A percentile compares a stretch with the other conserved stretches of the same genome.
Conservation (phyloP, 2,113 vertebrate genomes). For the Euleptes europaea region DNA sequence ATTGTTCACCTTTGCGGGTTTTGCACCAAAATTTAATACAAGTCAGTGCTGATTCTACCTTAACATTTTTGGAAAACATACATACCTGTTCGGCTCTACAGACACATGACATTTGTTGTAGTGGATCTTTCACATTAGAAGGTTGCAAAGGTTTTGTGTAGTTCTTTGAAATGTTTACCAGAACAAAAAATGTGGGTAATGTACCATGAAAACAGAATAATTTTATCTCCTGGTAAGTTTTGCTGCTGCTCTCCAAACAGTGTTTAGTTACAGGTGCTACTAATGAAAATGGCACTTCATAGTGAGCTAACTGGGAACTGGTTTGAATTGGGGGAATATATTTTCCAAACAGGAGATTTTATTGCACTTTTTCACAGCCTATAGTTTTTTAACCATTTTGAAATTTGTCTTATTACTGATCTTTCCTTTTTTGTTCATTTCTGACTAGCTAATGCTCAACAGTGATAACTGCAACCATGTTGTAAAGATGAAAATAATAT, state of each 20-base stretch:
- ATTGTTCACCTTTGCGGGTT: slow-evolving; percentile 78
- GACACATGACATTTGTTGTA: slow-evolving; percentile 74
- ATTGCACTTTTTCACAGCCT: slow-evolving; percentile 62
- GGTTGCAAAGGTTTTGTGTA: slow-evolving; percentile 72
- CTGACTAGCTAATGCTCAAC: slow-evolving; percentile 44
- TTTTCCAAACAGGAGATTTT: slow-evolving; percentile 57
- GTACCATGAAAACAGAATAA: slow-evolving; percentile 71
- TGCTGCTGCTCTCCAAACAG: slow-evolving; percentile 68
- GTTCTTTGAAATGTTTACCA: slow-evolving; percentile 74
- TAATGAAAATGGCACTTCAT: slow-evolving; percentile 72
- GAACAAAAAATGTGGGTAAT: slow-evolving; percentile 66
- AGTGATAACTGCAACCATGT: slow-evolving; percentile 47
- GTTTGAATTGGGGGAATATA: slow-evolving; percentile 56
- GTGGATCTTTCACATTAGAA: slow-evolving; percentile 74
- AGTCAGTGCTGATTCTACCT: slow-evolving; percentile 76
- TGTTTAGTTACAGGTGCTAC: slow-evolving; percentile 73
- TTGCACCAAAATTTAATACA: slow-evolving; percentile 74
- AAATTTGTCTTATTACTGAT: slow-evolving; percentile 47
- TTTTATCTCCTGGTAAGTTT: slow-evolving; percentile 69
- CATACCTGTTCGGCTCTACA: slow-evolving; percentile 70
- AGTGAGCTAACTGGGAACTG: slow-evolving; percentile 64
- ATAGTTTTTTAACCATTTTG: slow-evolving; percentile 56
- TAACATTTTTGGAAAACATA: slow-evolving; percentile 64
- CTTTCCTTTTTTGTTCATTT: slow-evolving; percentile 58
- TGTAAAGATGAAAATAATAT: slow-evolving; percentile 14